These are phyloP conservation scores for Alligator sinensis DNA, from an alignment of 2,113 vertebrate genomes.

Conservation along the genomic window DNA sequence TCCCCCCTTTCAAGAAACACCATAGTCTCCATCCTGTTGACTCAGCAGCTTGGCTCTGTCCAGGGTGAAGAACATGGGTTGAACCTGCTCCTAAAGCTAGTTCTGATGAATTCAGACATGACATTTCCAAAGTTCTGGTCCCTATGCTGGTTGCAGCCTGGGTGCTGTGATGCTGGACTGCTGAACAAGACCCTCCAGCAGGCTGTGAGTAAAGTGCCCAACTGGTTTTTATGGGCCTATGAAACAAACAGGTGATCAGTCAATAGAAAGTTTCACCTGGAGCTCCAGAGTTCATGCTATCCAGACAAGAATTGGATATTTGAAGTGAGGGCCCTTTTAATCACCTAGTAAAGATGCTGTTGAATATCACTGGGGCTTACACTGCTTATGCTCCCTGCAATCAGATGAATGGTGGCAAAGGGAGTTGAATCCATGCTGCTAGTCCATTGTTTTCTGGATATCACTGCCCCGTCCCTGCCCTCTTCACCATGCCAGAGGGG, in stretches of 20 bases:
- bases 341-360: background rate
- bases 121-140: background rate
- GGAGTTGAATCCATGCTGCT: background rate
- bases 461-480: background rate
- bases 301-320: background rate
- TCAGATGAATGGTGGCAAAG: background rate
- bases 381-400: background rate
- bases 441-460: background rate
- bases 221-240: background rate
- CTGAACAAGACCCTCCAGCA: background rate
- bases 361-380: background rate
- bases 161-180: background rate
- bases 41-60: background rate
- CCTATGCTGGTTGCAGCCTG: background rate
- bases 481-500: too few species aligned
- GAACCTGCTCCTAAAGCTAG: background rate
- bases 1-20: background rate
- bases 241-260: background rate
- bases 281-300: background rate
- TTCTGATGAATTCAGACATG: too few species aligned
- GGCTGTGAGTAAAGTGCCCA: background rate
- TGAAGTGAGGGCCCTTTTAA: too few species aligned
- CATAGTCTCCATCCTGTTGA: background rate
- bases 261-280: background rate
- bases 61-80: background rate